Evolutionary conservation across 2,888 invertebrate genomes (phyloP), one percentile per base, ranked within the genome.

Genomic region (Clanis bilineata): DNA sequence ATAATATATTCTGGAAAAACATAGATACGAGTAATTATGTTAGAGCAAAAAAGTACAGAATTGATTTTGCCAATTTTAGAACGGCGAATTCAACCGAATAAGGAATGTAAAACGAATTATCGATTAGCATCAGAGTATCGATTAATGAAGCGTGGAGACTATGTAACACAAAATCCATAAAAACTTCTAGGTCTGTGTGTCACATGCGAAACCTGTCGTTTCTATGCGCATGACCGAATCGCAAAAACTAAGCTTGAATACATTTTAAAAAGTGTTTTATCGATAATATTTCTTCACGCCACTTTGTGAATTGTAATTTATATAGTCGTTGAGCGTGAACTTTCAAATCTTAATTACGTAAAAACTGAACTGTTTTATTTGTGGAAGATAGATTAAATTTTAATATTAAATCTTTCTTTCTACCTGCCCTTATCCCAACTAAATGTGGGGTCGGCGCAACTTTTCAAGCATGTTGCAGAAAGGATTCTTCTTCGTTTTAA

Each of bases 151-250:
- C 47, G 47, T 45, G 23, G 15, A 38, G 1, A 39, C 47, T 51
- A 58, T 39, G 25, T 58, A 58, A 45, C 18, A 15, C 22, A 39
- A 47, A 38, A 28, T 64, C 62, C 58, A 59, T 62, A 62, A 65
- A 64, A 66, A 58, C 41, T 59, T 59, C 60, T 61, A 58, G 66
- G 65, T 65, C 62, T 69, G 62, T 66, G 55, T 66, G 68, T 64
- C 66, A 63, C 54, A 63, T 57, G 57, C 63, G 56, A 60, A 67
- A 66, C 67, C 61, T 58, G 64, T 63, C 43, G 57, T 36, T 56
- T 23, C 32, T 55, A 59, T 36, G 23, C 39, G 63, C 68, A 65
- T 66, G 61, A 63, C 63, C 58, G 67, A 67, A 68, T 59, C 45
- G 61, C 61, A 64, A 22, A 25, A 38, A 41, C 25, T 39, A 7